A percentile compares a stretch with the other conserved stretches of the same genome.
These are phyloP conservation scores for Tachypleus tridentatus DNA, from an alignment of 1,140 invertebrate species.

Conservation along the genomic window DNA sequence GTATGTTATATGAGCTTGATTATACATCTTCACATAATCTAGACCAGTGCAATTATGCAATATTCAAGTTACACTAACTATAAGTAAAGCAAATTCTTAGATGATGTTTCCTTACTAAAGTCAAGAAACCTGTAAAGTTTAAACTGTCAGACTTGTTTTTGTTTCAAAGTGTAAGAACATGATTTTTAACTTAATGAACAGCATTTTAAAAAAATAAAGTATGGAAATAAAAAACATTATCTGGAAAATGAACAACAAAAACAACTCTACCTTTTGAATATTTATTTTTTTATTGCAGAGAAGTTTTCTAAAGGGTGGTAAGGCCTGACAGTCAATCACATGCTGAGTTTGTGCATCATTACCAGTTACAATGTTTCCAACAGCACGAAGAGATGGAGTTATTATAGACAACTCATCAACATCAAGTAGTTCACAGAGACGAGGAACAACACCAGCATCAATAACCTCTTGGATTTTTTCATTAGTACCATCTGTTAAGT, in stretches of 20 bases:
- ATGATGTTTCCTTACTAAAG: too few relatives aligned
- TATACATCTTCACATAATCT: too few relatives aligned
- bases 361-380: slow-evolving; percentile 99
- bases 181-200: not conserved
- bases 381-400: slow-evolving; percentile 90
- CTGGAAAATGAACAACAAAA: slow-evolving; percentile 1
- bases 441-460: slow-evolving; percentile 86
- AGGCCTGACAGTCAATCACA: slow-evolving; percentile 56
- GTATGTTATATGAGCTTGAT: too few relatives aligned
- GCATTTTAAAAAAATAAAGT: too few relatives aligned
- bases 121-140: too few relatives aligned
- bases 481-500: slow-evolving; percentile 95
- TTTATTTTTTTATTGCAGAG: slow-evolving; percentile 63
- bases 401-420: slow-evolving; percentile 69
- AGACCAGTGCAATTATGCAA: too few relatives aligned
- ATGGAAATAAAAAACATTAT: not conserved
- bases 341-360: slow-evolving; percentile 97
- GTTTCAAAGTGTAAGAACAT: not conserved
- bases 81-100: too few relatives aligned
- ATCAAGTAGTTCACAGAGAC: slow-evolving; percentile 74
- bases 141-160: too few relatives aligned
- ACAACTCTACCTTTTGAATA: slow-evolving; percentile 18
- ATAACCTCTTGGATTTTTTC: slow-evolving; percentile 95
- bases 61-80: too few relatives aligned
- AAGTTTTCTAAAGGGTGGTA: slow-evolving; percentile 33